These are phyloP conservation scores for Xenentodon cancila DNA, from an alignment of 2,797 vertebrate species.

Conservation along the genomic window DNA sequence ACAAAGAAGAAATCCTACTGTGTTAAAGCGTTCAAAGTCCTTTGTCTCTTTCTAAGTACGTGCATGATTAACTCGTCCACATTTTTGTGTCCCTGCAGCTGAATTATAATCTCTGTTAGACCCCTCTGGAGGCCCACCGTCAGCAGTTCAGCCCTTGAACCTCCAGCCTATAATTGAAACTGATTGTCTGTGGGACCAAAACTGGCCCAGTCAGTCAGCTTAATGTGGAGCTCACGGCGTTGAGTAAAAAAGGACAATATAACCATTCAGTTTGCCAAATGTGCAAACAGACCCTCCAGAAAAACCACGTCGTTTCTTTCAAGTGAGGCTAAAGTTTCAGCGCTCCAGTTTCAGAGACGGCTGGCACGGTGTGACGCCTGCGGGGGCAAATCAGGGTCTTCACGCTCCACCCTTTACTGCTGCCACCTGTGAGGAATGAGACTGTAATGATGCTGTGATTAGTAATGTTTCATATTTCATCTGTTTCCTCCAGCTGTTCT, in stretches of 20 bases:
- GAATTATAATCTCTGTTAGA: constrained; percentile 9
- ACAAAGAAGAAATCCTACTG: background rate
- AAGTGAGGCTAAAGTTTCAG: constrained; percentile 55
- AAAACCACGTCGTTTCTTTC: constrained; percentile 36
- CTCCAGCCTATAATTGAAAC: constrained; percentile 42
- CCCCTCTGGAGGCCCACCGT: constrained; percentile 29
- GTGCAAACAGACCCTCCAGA: constrained; percentile 37
- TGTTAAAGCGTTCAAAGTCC: background rate
- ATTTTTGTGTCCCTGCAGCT: constrained; percentile 8
- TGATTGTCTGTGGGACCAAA: constrained; percentile 41
- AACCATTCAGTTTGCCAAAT: constrained; percentile 43
- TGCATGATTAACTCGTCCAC: constrained; percentile 6
- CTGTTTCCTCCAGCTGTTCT: constrained; percentile 68
- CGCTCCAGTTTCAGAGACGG: constrained; percentile 10
- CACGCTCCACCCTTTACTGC: background rate
- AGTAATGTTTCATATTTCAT: constrained; percentile 21
- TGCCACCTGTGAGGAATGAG: constrained; percentile 46
- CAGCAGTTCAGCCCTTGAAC: constrained; percentile 28
- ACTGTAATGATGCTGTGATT: constrained; percentile 40
- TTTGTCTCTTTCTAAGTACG: background rate
- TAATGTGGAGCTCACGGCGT: constrained; percentile 26
- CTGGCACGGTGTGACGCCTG: constrained; percentile 18
- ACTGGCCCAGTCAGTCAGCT: constrained; percentile 20
- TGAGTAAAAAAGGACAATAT: constrained; percentile 26
- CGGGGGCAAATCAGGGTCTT: constrained; percentile 4